phyloP scores from a whole-genome alignment of 2,797 vertebrate genomes.

The Anas georgica region DNA sequence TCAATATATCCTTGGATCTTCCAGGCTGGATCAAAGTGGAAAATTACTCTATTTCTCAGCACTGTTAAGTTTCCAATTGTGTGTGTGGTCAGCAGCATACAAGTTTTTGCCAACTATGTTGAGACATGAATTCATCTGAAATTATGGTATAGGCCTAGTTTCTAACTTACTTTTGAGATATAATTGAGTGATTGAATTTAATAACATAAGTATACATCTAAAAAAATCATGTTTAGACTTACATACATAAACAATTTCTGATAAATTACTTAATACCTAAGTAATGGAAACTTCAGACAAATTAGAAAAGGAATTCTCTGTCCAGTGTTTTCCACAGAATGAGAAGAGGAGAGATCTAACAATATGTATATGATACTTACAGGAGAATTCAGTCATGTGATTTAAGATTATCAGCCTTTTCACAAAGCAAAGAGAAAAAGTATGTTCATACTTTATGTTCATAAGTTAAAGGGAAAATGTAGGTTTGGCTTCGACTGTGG shows the following conservation, averaged over 20 bases:
- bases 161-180: background rate
- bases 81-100: background rate
- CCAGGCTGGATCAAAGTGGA: background rate
- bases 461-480: background rate
- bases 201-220: background rate
- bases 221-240: background rate
- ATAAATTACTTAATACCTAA: background rate
- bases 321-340: background rate
- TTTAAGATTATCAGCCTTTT: background rate
- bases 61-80: background rate
- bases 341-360: background rate
- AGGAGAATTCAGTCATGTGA: background rate
- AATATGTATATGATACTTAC: background rate
- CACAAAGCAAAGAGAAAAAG: background rate
- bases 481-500: background rate
- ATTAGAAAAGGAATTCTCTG: rapidly evolving
- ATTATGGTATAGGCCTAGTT: background rate
- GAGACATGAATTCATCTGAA: background rate
- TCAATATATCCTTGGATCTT: background rate
- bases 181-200: background rate
- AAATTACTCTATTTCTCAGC: background rate
- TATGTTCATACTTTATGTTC: background rate
- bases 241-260: background rate
- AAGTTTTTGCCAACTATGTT: background rate
- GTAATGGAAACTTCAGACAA: background rate